Conservation (phyloP, 2,797 vertebrate species). For the Hybognathus amarus region DNA sequence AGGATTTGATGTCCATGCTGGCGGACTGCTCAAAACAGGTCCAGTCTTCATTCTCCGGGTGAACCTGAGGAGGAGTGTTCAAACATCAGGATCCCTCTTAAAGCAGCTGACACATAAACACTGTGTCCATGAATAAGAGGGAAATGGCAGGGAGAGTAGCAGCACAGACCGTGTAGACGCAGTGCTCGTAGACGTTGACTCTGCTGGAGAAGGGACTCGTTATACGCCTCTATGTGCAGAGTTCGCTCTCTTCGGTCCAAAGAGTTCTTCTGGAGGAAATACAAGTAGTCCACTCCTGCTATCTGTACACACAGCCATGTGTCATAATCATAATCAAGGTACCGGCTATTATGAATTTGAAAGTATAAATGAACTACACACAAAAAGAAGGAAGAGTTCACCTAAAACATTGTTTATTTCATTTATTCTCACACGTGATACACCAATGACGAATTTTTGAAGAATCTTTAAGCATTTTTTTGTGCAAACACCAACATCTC, state of each 20-base stretch:
- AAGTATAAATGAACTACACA: too few species aligned
- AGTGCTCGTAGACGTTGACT: constrained; percentile 87
- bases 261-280: constrained; percentile 94
- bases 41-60: constrained; percentile 96
- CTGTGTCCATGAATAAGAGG: not conserved
- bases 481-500: too few species aligned
- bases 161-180: constrained; percentile 86
- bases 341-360: too few species aligned
- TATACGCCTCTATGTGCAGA: constrained; percentile 89
- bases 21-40: constrained; percentile 96
- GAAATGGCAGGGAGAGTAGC: not conserved
- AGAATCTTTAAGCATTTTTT: too few species aligned
- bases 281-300: constrained; percentile 94
- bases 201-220: constrained; percentile 92
- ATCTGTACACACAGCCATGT: constrained; percentile 76
- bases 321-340: not conserved
- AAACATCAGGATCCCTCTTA: constrained; percentile 1
- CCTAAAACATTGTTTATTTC: too few species aligned
- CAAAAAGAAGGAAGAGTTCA: too few species aligned
- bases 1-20: constrained; percentile 94
- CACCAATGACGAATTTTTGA: too few species aligned
- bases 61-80: constrained; percentile 78
- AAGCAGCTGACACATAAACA: not conserved
- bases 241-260: constrained; percentile 88
- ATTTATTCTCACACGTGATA: too few species aligned